phyloP scores from a whole-genome alignment of 2,113 vertebrate species.

The Apodemus speciosus region DNA sequence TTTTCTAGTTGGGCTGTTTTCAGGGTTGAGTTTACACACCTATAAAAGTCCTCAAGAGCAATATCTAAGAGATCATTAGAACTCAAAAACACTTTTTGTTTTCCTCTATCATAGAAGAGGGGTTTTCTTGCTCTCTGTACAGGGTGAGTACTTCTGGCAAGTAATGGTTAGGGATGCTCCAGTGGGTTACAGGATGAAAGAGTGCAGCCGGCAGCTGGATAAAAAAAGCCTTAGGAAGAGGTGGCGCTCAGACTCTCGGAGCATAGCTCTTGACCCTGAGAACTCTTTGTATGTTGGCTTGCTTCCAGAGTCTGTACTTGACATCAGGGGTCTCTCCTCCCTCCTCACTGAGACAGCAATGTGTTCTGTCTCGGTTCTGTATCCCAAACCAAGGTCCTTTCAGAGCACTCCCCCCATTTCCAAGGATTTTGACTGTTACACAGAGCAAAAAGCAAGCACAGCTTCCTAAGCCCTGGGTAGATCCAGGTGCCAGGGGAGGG shows the following conservation, averaged over 20 bases:
- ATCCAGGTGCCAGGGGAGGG: no score
- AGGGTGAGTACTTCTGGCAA: not conserved
- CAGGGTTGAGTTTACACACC: not conserved
- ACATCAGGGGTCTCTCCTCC: not conserved
- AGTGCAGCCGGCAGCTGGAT: not conserved
- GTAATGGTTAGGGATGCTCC: not conserved
- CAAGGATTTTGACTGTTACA: not conserved
- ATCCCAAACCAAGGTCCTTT: not conserved
- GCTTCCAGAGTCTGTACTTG: not conserved
- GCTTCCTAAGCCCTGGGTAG: not conserved
- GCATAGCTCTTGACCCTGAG: not conserved
- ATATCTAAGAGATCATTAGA: not conserved
- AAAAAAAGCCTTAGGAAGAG: not conserved
- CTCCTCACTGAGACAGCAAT: not conserved
- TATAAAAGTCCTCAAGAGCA: not conserved
- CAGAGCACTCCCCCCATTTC: not conserved
- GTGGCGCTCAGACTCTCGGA: not conserved
- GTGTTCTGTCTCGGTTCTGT: not conserved
- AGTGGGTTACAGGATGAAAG: not conserved
- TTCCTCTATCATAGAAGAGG: not conserved
- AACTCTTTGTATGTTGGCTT: not conserved
- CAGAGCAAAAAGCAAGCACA: not conserved
- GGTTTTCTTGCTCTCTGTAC: not conserved
- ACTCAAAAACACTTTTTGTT: not conserved
- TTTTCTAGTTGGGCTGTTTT: not conserved